Conservation (phyloP, 2,797 vertebrate genomes). For the Channallabes apus region DNA sequence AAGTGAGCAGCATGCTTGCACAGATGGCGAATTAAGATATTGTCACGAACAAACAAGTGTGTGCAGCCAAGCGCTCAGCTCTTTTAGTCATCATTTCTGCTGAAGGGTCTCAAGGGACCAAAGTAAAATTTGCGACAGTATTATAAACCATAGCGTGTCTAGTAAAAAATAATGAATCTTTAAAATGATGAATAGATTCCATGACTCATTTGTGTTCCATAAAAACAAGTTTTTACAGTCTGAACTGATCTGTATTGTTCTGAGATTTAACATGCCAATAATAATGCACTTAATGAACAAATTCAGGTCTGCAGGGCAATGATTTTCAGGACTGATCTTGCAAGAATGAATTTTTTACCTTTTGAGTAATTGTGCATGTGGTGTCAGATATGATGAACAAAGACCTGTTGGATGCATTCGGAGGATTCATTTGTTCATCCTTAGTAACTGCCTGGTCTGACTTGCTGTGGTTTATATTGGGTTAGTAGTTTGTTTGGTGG, state of each 20-base stretch:
- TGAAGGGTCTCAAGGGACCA: neutral
- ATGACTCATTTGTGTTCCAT: neutral
- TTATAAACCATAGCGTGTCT: neutral
- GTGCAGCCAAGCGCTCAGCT: neutral
- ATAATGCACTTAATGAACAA: neutral
- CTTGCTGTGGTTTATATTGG: neutral
- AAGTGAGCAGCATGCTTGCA: neutral
- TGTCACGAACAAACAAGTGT: neutral
- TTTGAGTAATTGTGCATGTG: no score
- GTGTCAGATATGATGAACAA: neutral
- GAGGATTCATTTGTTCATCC: neutral
- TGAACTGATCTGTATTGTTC: neutral
- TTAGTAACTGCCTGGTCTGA: neutral
- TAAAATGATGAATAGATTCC: neutral
- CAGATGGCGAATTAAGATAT: neutral
- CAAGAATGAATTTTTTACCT: neutral
- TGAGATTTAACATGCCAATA: neutral
- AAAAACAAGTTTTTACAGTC: neutral
- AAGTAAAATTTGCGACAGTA: neutral
- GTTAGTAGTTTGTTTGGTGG: neutral
- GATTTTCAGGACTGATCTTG: neutral
- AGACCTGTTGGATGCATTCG: neutral
- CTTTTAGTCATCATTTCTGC: slow-evolving; percentile 2
- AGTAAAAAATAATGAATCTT: neutral
- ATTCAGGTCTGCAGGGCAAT: neutral